Percentiles rank a stretch among this genome's conserved stretches.
Conservation (phyloP, 2,113 vertebrate genomes). For the Hyperopisus bebe region DNA sequence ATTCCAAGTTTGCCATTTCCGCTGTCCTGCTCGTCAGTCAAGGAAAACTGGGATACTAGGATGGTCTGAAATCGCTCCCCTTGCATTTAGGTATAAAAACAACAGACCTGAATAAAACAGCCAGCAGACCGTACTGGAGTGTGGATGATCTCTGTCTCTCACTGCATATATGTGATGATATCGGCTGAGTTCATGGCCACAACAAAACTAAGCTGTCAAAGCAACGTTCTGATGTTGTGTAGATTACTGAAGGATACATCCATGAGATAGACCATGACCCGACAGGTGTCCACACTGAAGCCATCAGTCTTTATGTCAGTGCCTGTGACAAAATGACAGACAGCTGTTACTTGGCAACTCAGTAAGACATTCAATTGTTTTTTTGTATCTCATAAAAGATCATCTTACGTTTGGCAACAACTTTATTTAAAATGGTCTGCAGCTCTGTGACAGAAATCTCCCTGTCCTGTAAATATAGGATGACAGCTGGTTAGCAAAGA, state of each 20-base stretch:
- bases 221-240: not conserved
- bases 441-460: conserved; percentile 69
- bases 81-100: not conserved
- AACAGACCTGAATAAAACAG: not conserved
- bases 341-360: not conserved
- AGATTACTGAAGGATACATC: conserved; percentile 75
- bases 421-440: conserved; percentile 65
- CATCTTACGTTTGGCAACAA: conserved; percentile 68
- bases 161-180: not conserved
- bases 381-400: not conserved
- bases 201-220: not conserved
- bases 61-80: not conserved
- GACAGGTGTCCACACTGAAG: conserved; percentile 74
- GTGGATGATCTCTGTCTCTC: not conserved
- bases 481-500: not conserved
- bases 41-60: conserved; percentile 19
- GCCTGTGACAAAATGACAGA: conserved; percentile 53
- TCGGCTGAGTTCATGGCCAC: not conserved
- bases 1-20: conserved; percentile 69
- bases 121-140: not conserved
- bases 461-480: conserved; percentile 60
- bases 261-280: conserved; percentile 79
- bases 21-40: conserved; percentile 52
- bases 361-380: not conserved
- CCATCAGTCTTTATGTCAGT: conserved; percentile 77